A percentile compares a stretch with the other conserved stretches of the same genome.
These are phyloP conservation scores for Tympanoctomys barrerae DNA, from an alignment of 2,797 vertebrate genomes.

Conservation along the genomic window DNA sequence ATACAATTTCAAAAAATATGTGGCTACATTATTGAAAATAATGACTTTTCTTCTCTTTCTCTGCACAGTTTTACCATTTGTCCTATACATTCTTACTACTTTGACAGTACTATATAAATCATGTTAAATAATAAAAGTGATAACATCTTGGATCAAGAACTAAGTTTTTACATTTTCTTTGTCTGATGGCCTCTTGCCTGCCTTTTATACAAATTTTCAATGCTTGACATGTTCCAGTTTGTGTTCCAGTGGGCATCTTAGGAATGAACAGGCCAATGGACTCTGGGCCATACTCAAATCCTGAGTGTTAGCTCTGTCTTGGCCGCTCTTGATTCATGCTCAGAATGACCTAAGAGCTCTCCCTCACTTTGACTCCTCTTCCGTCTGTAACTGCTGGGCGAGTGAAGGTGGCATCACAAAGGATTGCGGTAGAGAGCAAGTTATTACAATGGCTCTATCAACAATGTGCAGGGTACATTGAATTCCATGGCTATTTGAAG, in stretches of 20 bases:
- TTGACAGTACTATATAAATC: not conserved
- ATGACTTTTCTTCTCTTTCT: not conserved
- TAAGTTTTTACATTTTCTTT: not conserved
- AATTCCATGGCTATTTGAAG: slow-evolving; percentile 40
- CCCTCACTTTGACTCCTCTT: not conserved
- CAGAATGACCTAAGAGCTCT: not conserved
- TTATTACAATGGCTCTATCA: not conserved
- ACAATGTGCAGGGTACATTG: slow-evolving; percentile 15
- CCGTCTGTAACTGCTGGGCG: not conserved
- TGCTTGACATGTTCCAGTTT: not conserved
- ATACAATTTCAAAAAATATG: slow-evolving; percentile 26
- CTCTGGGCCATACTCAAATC: not conserved
- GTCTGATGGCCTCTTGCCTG: not conserved
- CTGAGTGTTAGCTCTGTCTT: not conserved
- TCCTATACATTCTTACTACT: not conserved
- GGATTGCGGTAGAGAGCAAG: not conserved
- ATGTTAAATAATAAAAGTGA: slow-evolving; percentile 27
- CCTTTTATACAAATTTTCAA: not conserved
- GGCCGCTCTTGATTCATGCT: not conserved
- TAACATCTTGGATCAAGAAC: slow-evolving; percentile 16
- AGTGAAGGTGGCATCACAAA: not conserved
- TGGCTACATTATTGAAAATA: not conserved
- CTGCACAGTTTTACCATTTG: not conserved
- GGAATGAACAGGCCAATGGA: not conserved
- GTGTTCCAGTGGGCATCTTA: not conserved